Conservation (phyloP, 2,797 vertebrate genomes). For the Amphiprion clarkii region DNA sequence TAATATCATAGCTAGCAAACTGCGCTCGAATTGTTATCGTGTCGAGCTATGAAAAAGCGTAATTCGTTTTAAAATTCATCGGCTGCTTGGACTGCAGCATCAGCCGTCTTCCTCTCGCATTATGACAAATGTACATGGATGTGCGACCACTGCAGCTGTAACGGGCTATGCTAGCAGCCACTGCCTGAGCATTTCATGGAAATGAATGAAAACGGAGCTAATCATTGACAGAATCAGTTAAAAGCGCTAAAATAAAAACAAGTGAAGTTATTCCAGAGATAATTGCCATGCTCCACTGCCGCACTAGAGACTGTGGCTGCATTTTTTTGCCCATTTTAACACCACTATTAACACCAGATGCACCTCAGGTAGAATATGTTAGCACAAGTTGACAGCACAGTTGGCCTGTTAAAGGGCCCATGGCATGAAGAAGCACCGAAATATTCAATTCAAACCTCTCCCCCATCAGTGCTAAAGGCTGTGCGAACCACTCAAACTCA, state of each 20-base stretch:
- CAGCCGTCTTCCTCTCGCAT: constrained; percentile 47
- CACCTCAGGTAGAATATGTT: constrained; percentile 20
- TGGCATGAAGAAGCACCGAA: constrained; percentile 3
- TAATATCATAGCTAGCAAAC: neutral
- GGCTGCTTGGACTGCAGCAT: constrained; percentile 59
- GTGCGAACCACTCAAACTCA: neutral
- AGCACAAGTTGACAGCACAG: constrained; percentile 43
- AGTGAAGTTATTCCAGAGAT: neutral
- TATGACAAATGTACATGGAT: constrained; percentile 65
- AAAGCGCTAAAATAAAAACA: neutral
- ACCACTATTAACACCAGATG: neutral
- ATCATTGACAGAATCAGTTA: neutral
- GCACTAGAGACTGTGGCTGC: neutral
- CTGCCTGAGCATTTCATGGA: neutral
- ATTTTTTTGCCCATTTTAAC: neutral
- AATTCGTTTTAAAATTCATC: constrained; percentile 20
- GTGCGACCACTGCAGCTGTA: constrained; percentile 70
- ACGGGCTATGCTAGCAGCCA: constrained; percentile 49
- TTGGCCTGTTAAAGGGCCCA: constrained; percentile 35
- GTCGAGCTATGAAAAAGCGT: neutral
- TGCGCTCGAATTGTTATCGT: neutral
- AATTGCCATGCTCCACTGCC: neutral
- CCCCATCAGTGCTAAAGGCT: neutral
- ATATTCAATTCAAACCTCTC: neutral
- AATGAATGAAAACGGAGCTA: constrained; percentile 25